Conservation (phyloP, 2,888 invertebrate species). For the Heliconius hortense region DNA sequence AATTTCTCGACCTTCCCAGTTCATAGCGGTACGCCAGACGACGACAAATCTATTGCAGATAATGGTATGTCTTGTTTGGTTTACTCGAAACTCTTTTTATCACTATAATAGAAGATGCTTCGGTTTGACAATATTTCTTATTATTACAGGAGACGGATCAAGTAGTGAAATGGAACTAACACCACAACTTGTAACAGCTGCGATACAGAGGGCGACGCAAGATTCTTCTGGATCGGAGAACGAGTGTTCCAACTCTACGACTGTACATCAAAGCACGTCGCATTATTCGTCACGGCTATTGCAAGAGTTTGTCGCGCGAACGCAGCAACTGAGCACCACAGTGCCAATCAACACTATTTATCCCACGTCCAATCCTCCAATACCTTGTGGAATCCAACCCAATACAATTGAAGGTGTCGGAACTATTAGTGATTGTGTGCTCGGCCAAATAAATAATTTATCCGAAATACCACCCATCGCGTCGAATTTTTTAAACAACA, state of each 20-base stretch:
- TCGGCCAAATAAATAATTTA: conserved; percentile 69
- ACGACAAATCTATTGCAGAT: conserved; percentile 77
- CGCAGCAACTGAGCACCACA: conserved; percentile 84
- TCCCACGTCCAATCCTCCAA: conserved; percentile 52
- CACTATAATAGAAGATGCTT: background rate
- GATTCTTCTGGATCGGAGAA: conserved; percentile 88
- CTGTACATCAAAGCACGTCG: conserved; percentile 79
- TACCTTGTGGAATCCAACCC: conserved; percentile 58
- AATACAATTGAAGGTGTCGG: conserved; percentile 64
- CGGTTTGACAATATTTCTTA: background rate
- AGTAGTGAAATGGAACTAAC: conserved; percentile 89
- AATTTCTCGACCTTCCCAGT: conserved; percentile 81
- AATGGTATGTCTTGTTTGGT: conserved; percentile 60
- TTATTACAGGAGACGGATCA: conserved; percentile 81
- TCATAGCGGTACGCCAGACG: conserved; percentile 66
- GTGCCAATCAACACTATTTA: conserved; percentile 64
- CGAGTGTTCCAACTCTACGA: conserved; percentile 81
- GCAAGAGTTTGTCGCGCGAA: conserved; percentile 91
- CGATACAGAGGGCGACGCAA: conserved; percentile 87
- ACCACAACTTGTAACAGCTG: conserved; percentile 87
- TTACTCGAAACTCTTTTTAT: conserved; percentile 4
- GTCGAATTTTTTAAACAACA: conserved; percentile 62
- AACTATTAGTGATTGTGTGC: conserved; percentile 67
- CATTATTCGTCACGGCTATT: conserved; percentile 88
- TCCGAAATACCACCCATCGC: conserved; percentile 68